phyloP scores from a whole-genome alignment of 2,888 invertebrate genomes.

The Meandrusa payeni region DNA sequence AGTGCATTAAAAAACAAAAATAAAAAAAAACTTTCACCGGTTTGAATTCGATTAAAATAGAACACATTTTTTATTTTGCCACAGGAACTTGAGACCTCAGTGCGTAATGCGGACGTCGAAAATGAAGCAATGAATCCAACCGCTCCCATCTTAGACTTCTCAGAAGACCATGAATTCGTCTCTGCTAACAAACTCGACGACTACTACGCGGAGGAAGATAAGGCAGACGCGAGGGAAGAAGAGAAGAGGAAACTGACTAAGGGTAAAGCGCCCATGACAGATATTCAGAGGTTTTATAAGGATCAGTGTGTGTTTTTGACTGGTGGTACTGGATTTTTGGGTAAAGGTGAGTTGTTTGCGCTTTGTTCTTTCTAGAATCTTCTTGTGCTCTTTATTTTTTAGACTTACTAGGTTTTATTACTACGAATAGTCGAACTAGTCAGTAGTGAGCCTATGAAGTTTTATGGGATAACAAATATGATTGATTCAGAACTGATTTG shows the following conservation, averaged over 20 bases:
- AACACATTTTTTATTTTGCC: too few species aligned
- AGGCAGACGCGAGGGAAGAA: slow-evolving; percentile 67
- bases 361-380: slow-evolving; percentile 18
- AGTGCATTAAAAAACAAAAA: too few species aligned
- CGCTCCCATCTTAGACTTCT: slow-evolving; percentile 65
- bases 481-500: too few species aligned
- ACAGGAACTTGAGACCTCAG: slow-evolving; percentile 64
- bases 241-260: slow-evolving; percentile 66
- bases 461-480: too few species aligned
- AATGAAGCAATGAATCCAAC: slow-evolving; percentile 67
- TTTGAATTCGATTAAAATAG: too few species aligned
- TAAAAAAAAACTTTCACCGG: too few species aligned
- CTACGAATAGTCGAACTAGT: too few species aligned
- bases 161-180: slow-evolving; percentile 77
- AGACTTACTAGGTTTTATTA: too few species aligned
- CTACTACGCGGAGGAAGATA: slow-evolving; percentile 72
- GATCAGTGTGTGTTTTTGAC: slow-evolving; percentile 73
- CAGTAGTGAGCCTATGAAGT: too few species aligned
- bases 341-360: slow-evolving; percentile 63
- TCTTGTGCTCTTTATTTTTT: too few species aligned
- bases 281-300: slow-evolving; percentile 62
- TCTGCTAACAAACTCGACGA: slow-evolving; percentile 68
- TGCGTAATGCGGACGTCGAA: slow-evolving; percentile 55
- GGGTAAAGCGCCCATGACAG: slow-evolving; percentile 63
- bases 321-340: slow-evolving; percentile 72